phyloP scores from a whole-genome alignment of 2,888 invertebrate genomes.

The Leptinotarsa haldemani region DNA sequence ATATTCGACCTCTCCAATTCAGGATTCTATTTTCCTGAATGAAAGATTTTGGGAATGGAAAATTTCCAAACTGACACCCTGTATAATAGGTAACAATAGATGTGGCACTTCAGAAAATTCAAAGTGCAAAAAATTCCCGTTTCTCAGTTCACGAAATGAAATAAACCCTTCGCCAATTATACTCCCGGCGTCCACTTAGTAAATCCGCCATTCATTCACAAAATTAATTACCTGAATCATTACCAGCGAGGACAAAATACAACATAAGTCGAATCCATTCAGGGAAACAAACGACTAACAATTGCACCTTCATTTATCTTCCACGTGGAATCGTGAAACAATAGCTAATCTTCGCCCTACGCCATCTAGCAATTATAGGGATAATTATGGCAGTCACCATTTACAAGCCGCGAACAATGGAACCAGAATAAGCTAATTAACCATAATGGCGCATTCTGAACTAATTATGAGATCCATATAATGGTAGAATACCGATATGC shows the following conservation, averaged over 20 bases:
- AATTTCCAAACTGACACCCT: too few species aligned
- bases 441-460: slow-evolving; percentile 26
- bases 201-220: slow-evolving; percentile 30
- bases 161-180: background rate
- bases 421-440: slow-evolving; percentile 18
- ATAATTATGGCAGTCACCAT: slow-evolving; percentile 59
- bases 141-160: background rate
- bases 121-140: too few species aligned
- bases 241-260: slow-evolving; percentile 43
- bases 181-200: background rate
- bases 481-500: background rate
- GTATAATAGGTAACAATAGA: too few species aligned
- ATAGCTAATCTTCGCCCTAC: slow-evolving; percentile 64
- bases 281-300: slow-evolving; percentile 64
- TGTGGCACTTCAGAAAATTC: background rate
- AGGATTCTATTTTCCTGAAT: too few species aligned
- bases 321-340: slow-evolving; percentile 63
- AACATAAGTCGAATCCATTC: slow-evolving; percentile 62
- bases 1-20: too few species aligned
- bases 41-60: too few species aligned
- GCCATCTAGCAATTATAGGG: slow-evolving; percentile 65
- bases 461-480: slow-evolving; percentile 28
- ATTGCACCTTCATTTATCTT: slow-evolving; percentile 65
- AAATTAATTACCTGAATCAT: slow-evolving; percentile 39
- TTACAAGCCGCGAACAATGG: slow-evolving; percentile 34